Conservation (phyloP, 2,113 vertebrate species). For the Forbesichthys papilliferus region DNA sequence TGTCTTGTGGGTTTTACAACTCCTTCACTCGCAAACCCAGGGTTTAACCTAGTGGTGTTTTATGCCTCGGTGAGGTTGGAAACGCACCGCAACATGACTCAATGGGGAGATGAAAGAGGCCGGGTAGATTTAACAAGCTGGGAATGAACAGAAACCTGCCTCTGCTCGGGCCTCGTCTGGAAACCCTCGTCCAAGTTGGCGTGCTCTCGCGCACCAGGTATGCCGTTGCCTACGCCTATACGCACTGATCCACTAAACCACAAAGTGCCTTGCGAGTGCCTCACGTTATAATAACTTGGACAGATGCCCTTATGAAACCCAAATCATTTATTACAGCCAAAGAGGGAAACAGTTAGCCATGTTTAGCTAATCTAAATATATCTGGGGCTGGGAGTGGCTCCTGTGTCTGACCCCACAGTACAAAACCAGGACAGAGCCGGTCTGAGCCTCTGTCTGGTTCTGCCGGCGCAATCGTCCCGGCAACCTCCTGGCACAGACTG, state of each 20-base stretch:
- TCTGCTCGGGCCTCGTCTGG: background rate
- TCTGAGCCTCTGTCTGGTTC: slow-evolving; percentile 52
- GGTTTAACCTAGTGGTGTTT: background rate
- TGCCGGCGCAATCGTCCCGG: slow-evolving; percentile 40
- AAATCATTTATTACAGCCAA: slow-evolving; percentile 24
- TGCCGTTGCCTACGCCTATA: background rate
- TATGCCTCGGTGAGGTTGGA: slow-evolving; percentile 1
- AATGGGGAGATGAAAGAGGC: background rate
- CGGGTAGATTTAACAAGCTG: background rate
- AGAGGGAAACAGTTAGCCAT: background rate
- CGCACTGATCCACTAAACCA: background rate
- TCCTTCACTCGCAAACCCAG: background rate
- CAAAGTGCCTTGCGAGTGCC: background rate
- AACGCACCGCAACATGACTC: background rate
- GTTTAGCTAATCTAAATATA: slow-evolving; percentile 12
- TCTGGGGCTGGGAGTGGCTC: slow-evolving; percentile 24
- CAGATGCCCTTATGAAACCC: slow-evolving; percentile 5
- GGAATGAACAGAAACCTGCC: slow-evolving; percentile 1
- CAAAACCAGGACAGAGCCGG: slow-evolving; percentile 49
- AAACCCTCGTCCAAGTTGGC: background rate
- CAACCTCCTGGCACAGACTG: slow-evolving; percentile 31
- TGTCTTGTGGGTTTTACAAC: background rate
- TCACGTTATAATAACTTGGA: slow-evolving; percentile 1
- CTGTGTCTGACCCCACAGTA: slow-evolving; percentile 25
- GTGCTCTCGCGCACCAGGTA: background rate